Conservation (phyloP, 2,888 invertebrate species). For the Zygothrica quintamaculata region DNA sequence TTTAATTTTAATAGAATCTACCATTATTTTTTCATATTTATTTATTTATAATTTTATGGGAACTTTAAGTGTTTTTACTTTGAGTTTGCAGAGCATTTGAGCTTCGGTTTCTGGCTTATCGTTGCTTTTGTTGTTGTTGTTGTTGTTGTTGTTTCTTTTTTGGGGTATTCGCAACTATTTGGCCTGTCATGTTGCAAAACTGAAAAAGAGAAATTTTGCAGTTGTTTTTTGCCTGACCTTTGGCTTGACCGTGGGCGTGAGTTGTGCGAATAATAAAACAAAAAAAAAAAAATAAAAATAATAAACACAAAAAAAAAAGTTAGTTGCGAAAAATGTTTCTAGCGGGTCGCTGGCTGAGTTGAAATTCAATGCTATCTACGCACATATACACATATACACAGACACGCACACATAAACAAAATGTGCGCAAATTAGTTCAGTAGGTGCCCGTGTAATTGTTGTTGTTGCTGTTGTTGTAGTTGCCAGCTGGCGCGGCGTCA, state of each 20-base stretch:
- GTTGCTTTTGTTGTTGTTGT: background rate
- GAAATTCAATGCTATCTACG: slow-evolving; percentile 73
- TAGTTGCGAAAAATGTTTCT: slow-evolving; percentile 62
- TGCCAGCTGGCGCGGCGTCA: slow-evolving; percentile 53
- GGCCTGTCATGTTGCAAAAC: slow-evolving; percentile 47
- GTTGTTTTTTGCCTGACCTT: slow-evolving; percentile 58
- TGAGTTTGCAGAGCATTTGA: slow-evolving; percentile 13
- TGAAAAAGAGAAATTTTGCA: slow-evolving; percentile 50
- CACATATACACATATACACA: slow-evolving; percentile 39
- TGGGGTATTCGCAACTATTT: slow-evolving; percentile 9
- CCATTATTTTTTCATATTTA: too few relatives aligned
- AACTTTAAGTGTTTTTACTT: background rate
- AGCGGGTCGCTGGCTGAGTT: slow-evolving; percentile 59
- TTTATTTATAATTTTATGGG: too few relatives aligned
- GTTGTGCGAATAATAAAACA: slow-evolving; percentile 56
- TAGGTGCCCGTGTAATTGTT: slow-evolving; percentile 56
- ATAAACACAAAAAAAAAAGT: slow-evolving; percentile 24
- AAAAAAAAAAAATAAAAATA: slow-evolving; percentile 17
- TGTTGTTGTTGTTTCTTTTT: slow-evolving; percentile 4
- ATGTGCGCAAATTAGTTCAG: slow-evolving; percentile 77
- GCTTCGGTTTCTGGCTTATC: background rate
- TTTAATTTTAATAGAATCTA: too few relatives aligned
- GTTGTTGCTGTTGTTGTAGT: slow-evolving; percentile 19
- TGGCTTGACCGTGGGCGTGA: slow-evolving; percentile 74
- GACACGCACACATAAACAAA: slow-evolving; percentile 12